Evolutionary conservation across 1,140 invertebrate genomes (phyloP).

Genomic region (Dendroctonus ponderosae): DNA sequence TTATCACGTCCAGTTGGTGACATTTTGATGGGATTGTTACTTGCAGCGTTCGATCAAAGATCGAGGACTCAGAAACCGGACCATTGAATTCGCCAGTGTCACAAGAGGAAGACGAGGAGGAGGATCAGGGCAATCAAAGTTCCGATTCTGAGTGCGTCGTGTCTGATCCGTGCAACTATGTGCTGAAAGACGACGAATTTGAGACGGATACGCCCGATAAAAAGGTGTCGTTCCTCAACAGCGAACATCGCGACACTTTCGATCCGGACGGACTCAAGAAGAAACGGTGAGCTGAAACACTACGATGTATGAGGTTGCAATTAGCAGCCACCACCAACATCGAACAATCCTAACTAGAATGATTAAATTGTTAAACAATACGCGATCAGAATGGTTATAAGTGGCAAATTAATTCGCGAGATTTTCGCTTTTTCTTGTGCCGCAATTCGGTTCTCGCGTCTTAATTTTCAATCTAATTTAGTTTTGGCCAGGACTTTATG

Average conservation of each 20-base stretch:
- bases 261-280: constrained; percentile 42
- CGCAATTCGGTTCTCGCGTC: neutral
- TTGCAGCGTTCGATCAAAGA: constrained; percentile 24
- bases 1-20: too few species aligned
- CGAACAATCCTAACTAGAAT: too few species aligned
- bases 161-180: constrained; percentile 46
- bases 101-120: constrained; percentile 34
- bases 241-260: constrained; percentile 38
- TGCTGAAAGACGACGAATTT: constrained; percentile 7
- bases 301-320: too few species aligned
- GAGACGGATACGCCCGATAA: constrained; percentile 43
- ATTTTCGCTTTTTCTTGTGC: too few species aligned
- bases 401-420: too few species aligned
- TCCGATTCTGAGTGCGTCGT: constrained; percentile 49
- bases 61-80: constrained; percentile 43
- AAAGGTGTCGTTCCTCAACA: constrained; percentile 49
- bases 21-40: neutral
- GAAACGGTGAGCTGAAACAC: constrained; percentile 36
- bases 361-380: too few species aligned
- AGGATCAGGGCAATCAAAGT: constrained; percentile 39
- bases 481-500: neutral
- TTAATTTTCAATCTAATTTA: constrained; percentile 3
- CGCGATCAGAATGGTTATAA: too few species aligned
- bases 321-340: too few species aligned
- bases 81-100: constrained; percentile 40